A percentile compares a stretch with the other conserved stretches of the same genome.
phyloP scores from a whole-genome alignment of 2,888 invertebrate genomes.

The Ctena decussata region DNA sequence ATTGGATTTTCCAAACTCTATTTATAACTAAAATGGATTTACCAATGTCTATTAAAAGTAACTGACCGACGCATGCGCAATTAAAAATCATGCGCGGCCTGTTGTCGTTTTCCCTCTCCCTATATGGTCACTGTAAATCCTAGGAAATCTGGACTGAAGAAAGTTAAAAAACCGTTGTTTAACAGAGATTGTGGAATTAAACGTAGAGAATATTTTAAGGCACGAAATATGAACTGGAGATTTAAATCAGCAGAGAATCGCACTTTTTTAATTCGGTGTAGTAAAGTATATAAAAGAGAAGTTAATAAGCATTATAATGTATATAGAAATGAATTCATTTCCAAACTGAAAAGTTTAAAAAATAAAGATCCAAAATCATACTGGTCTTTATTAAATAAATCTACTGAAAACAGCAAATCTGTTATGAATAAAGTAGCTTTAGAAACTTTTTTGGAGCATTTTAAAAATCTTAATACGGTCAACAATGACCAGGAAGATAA shows the following conservation, averaged over 20 bases:
- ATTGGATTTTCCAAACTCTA: too few relatives aligned
- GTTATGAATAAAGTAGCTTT: not conserved
- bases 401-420: not conserved
- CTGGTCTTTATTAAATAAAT: conserved; percentile 2
- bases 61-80: too few relatives aligned
- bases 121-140: too few relatives aligned
- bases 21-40: too few relatives aligned
- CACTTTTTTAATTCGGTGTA: not conserved
- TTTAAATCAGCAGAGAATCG: not conserved
- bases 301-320: not conserved
- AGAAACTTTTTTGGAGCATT: conserved; percentile 1
- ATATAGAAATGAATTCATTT: not conserved
- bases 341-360: not conserved
- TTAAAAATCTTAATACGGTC: not conserved
- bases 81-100: too few relatives aligned
- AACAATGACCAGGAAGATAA: not conserved
- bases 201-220: not conserved
- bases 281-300: not conserved
- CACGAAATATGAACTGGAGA: conserved; percentile 1
- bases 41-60: too few relatives aligned
- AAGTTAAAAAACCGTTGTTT: too few relatives aligned
- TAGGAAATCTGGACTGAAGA: too few relatives aligned
- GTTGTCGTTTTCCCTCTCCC: too few relatives aligned
- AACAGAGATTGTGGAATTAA: not conserved
- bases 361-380: conserved; percentile 1